These are phyloP conservation scores for Anoplopoma fimbria DNA, from an alignment of 2,113 vertebrate species.

Conservation along the genomic window DNA sequence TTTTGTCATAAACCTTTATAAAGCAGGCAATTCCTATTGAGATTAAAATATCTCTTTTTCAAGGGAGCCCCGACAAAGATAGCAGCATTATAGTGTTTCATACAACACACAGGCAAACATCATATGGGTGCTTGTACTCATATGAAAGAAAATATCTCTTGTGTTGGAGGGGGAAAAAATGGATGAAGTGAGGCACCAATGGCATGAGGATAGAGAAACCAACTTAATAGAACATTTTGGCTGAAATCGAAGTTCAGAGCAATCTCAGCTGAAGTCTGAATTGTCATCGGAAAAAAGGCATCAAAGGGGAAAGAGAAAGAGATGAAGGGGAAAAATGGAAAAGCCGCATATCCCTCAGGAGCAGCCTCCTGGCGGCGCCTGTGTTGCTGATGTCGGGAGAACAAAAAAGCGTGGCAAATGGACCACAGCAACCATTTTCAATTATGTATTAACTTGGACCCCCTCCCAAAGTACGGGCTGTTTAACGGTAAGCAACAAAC, in stretches of 20 bases:
- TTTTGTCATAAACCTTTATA: not conserved
- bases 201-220: constrained; percentile 55
- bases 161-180: not conserved
- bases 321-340: constrained; percentile 61
- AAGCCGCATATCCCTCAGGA: constrained; percentile 62
- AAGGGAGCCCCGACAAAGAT: not conserved
- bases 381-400: constrained; percentile 72
- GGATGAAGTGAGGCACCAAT: constrained; percentile 36
- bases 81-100: not conserved
- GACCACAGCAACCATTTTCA: constrained; percentile 77
- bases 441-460: constrained; percentile 76
- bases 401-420: constrained; percentile 80
- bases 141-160: constrained; percentile 55
- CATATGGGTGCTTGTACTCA: constrained; percentile 35
- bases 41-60: not conserved
- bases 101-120: not conserved
- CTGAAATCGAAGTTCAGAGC: constrained; percentile 70
- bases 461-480: constrained; percentile 56
- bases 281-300: constrained; percentile 47
- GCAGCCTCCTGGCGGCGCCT: constrained; percentile 58
- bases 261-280: constrained; percentile 76
- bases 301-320: constrained; percentile 58
- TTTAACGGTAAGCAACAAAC: constrained; percentile 77
- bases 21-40: not conserved
- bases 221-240: constrained; percentile 71